phyloP scores from a whole-genome alignment of 64 coral and sea anemone genomes.

The Actinia equina region DNA sequence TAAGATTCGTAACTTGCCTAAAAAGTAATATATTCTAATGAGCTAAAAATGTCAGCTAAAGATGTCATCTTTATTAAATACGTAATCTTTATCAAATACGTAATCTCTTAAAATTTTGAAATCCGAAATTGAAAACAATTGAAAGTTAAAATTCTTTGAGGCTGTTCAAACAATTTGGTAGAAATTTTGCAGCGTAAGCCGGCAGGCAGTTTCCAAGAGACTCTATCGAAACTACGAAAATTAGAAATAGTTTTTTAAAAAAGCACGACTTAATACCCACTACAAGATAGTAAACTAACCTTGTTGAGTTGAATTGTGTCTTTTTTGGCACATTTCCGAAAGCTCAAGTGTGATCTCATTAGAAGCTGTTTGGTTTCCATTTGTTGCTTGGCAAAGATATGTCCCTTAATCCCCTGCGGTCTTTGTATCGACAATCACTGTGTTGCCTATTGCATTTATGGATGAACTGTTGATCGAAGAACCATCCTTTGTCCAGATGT shows the following conservation, averaged over 20 bases:
- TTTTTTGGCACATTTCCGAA: background rate
- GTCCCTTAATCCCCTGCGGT: conserved; percentile 28
- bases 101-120: too few species aligned
- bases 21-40: background rate
- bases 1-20: background rate
- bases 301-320: background rate
- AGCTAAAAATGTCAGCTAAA: too few species aligned
- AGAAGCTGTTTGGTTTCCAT: background rate
- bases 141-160: too few species aligned
- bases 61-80: too few species aligned
- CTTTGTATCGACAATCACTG: background rate
- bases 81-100: background rate
- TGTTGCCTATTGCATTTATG: conserved; percentile 6
- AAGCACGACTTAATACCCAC: too few species aligned
- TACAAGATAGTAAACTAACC: background rate
- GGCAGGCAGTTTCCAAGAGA: too few species aligned
- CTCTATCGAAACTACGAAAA: too few species aligned
- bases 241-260: too few species aligned
- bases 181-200: too few species aligned
- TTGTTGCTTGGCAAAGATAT: conserved; percentile 12
- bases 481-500: conserved; percentile 34
- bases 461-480: background rate
- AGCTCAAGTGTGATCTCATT: background rate
- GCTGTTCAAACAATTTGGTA: too few species aligned
- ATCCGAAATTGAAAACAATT: too few species aligned